Percentiles rank a stretch among this genome's conserved stretches.
Evolutionary conservation across 2,888 invertebrate species (phyloP).

Genomic region (Priocnemis perturbator): DNA sequence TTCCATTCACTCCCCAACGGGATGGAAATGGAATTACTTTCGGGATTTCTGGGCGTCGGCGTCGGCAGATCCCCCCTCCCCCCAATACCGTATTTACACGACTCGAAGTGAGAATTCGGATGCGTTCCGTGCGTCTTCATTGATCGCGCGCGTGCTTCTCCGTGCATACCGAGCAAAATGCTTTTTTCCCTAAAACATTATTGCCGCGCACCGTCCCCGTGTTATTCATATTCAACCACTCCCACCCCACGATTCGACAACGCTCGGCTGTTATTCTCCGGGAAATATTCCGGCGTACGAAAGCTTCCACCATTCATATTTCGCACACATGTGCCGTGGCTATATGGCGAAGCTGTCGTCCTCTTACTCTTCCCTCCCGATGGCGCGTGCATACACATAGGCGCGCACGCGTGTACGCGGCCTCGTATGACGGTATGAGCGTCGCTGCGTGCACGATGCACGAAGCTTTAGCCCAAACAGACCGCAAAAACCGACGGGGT

Average conservation of each 20-base stretch:
- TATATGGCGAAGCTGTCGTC: too few species aligned
- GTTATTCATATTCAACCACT: conserved; percentile 10
- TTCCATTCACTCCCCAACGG: too few species aligned
- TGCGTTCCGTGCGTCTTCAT: neutral
- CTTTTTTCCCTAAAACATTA: neutral
- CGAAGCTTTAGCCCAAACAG: conserved; percentile 32
- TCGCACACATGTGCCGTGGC: too few species aligned
- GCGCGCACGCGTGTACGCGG: conserved; percentile 13
- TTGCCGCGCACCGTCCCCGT: neutral
- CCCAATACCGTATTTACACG: too few species aligned
- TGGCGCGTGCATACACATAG: conserved; percentile 12
- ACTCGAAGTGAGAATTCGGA: too few species aligned
- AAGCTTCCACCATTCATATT: neutral
- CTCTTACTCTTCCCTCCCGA: too few species aligned
- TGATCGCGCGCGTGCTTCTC: neutral
- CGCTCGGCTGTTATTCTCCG: conserved; percentile 5
- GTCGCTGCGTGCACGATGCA: conserved; percentile 16
- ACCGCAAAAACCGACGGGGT: conserved; percentile 42
- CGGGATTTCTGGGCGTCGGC: too few species aligned
- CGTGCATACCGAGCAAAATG: neutral
- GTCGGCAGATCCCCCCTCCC: too few species aligned
- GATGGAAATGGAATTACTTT: too few species aligned
- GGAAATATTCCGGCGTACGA: conserved; percentile 7
- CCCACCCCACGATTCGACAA: neutral
- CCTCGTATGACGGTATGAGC: conserved; percentile 16